These are phyloP conservation scores for Paratilapia polleni DNA, from an alignment of 2,113 vertebrate species.

Conservation along the genomic window DNA sequence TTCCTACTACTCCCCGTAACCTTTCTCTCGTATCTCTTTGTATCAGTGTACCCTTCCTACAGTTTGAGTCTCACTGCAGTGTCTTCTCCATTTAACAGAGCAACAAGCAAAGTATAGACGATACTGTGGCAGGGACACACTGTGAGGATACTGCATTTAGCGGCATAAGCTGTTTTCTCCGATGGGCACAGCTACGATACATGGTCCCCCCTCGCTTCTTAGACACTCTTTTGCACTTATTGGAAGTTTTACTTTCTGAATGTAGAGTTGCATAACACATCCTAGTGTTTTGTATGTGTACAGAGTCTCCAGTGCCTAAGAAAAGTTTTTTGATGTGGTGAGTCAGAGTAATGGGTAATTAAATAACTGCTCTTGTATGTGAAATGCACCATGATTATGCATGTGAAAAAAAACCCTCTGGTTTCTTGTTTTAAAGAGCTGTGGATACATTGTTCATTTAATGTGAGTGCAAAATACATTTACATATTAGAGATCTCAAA, in stretches of 20 bases:
- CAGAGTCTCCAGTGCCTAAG: neutral
- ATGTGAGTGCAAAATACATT: neutral
- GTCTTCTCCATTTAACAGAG: constrained; percentile 63
- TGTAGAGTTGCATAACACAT: constrained; percentile 2
- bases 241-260: constrained; percentile 13
- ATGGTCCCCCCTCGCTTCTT: neutral
- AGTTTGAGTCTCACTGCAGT: constrained; percentile 13
- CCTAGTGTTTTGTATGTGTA: constrained; percentile 19
- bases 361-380: constrained; percentile 3
- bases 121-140: constrained; percentile 51
- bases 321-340: neutral
- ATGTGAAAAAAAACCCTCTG: neutral
- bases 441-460: neutral
- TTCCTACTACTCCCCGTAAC: neutral
- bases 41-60: neutral
- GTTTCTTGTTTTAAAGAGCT: neutral
- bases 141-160: constrained; percentile 43
- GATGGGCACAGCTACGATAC: neutral
- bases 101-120: constrained; percentile 62
- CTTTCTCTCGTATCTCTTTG: neutral
- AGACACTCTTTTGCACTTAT: constrained; percentile 40
- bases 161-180: neutral
- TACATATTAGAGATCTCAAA: neutral
- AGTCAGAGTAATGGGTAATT: neutral
- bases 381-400: neutral